Evolutionary conservation across 2,888 invertebrate species (phyloP), one percentile per base, ranked within the genome.

Genomic region (Cephus sareptanus): DNA sequence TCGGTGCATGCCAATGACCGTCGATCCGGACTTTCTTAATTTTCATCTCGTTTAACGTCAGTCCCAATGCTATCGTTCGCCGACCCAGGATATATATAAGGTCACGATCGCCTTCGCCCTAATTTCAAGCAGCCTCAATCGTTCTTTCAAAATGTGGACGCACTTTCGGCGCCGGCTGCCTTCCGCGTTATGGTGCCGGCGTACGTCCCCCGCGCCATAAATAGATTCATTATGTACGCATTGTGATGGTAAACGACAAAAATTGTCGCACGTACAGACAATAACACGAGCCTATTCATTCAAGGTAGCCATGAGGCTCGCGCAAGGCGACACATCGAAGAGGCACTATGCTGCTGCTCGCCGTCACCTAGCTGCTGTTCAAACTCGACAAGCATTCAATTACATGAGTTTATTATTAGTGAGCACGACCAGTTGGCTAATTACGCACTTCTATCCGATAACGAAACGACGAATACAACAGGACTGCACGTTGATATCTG

Each of bases 401-500:
- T 87, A 87, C 85, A 81, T 79, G 80, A 82, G 85, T 87, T 56
- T 87, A 88, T 87, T 87, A 87, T 88, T 88, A 87, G 86, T 84
- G 82, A 77, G 84, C 77, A 74, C 75, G 76, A 69, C 74, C 76
- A 75, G 75, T 80, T 77, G 84, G 81, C 83, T 85, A 82, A 82
- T 83, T 83, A 83, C 81, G 80, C 79, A 79, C 69, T 76, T 74
- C 71, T 77, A 80, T 76, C 69, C 79, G 84, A 83, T 83, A 84
- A 82, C 76, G 71, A 82, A 79, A 73, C 23, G 56, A 75, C 71
- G 74, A 77, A 34, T 31, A 80, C 77, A 77, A 74, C 76, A 31
- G 80, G 81, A 86, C 84, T 83, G 85, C 84, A 83, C 82, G 84
- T 76, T 82, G 84, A 81, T 87, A 87, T 87, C 85, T 86, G 81